Conservation (phyloP, 2,113 vertebrate species). For the Phyllopteryx taeniolatus region DNA sequence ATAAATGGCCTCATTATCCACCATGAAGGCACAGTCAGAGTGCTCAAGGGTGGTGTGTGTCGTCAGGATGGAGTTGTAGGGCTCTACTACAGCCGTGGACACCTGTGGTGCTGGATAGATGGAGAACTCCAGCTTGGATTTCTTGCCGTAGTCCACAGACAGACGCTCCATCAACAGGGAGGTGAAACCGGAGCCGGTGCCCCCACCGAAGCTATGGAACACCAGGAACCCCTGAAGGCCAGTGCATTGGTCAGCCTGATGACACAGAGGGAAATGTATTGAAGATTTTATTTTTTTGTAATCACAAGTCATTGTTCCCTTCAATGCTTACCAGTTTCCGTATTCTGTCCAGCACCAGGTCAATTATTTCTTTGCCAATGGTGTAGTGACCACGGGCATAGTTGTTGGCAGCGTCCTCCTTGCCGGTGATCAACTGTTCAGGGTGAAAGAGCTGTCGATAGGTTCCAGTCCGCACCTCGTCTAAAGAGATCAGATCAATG, state of each 20-base stretch:
- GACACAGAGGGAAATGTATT: background rate
- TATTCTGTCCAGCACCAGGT: constrained; percentile 10
- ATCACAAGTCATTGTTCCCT: background rate
- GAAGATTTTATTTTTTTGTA: background rate
- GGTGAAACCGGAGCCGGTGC: constrained; percentile 73
- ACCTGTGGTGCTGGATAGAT: constrained; percentile 79
- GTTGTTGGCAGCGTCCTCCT: constrained; percentile 7
- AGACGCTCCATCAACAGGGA: constrained; percentile 92
- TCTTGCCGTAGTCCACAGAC: constrained; percentile 85
- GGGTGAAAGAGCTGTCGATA: constrained; percentile 9
- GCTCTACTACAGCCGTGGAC: constrained; percentile 84
- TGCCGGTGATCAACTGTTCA: constrained; percentile 7
- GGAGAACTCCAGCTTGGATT: constrained; percentile 84
- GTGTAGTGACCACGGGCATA: constrained; percentile 11
- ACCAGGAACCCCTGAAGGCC: constrained; percentile 52
- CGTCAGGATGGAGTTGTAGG: constrained; percentile 87
- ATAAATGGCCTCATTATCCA: constrained; percentile 81
- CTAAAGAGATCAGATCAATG: background rate
- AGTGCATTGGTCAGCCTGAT: constrained; percentile 56
- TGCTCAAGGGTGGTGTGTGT: constrained; percentile 83
- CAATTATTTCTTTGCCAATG: constrained; percentile 9
- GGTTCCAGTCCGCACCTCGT: constrained; percentile 2
- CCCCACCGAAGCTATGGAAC: constrained; percentile 39
- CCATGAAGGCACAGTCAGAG: constrained; percentile 84
- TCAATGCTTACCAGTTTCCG: background rate